Conservation (phyloP, 2,113 vertebrate species). For the Dryoscopus gambensis region DNA sequence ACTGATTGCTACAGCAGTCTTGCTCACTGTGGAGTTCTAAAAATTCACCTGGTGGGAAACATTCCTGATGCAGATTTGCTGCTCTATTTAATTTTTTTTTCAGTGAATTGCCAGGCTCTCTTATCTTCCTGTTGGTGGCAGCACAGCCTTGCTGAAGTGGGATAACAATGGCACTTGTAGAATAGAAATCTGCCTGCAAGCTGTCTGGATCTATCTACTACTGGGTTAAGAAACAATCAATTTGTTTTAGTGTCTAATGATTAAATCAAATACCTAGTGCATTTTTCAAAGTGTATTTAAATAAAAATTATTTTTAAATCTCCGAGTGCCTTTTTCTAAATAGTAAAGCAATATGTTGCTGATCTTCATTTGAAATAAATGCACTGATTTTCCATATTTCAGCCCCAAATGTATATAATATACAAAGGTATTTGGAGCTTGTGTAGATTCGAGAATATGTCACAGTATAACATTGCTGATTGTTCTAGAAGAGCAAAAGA, state of each 20-base stretch:
- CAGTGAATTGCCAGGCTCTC: not conserved
- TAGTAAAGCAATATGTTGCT: not conserved
- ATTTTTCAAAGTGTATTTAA: not conserved
- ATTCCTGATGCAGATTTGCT: not conserved
- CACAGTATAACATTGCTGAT: not conserved
- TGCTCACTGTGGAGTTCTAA: not conserved
- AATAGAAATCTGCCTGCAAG: not conserved
- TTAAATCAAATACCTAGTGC: not conserved
- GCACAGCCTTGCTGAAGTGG: slow-evolving; percentile 26
- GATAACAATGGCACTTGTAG: not conserved
- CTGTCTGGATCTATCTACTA: not conserved
- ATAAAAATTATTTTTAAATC: not conserved
- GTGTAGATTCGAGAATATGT: not conserved
- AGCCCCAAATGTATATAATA: not conserved
- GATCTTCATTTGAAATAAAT: not conserved
- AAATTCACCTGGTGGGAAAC: not conserved
- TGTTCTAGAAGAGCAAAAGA: not conserved
- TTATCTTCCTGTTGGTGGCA: slow-evolving; percentile 64
- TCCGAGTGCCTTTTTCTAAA: not conserved
- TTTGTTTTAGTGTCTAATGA: not conserved
- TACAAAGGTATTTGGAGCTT: not conserved
- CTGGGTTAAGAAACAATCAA: not conserved
- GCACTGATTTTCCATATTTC: not conserved
- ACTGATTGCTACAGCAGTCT: not conserved
- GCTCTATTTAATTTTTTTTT: not conserved